Evolutionary conservation across 2,888 invertebrate species (phyloP).

Genomic region (Myathropa florea): DNA sequence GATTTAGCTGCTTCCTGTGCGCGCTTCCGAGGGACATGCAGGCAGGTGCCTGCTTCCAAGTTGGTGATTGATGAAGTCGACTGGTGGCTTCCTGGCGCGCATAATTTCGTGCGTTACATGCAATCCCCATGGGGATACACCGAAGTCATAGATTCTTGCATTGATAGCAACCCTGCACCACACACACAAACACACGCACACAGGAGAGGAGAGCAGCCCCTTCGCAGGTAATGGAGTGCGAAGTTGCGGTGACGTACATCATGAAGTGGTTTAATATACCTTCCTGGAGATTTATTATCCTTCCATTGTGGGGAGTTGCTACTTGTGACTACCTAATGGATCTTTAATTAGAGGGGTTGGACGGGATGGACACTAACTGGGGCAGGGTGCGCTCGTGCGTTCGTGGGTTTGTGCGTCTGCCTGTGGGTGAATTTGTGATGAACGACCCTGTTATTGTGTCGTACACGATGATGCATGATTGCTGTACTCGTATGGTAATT

Average conservation of each 20-base stretch:
- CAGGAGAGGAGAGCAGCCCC: too few species aligned
- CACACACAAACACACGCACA: too few species aligned
- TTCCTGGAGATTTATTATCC: slow-evolving; percentile 62
- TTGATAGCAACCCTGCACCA: slow-evolving; percentile 26
- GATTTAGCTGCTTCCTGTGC: slow-evolving; percentile 22
- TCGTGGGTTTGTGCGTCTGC: neutral
- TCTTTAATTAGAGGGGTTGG: slow-evolving; percentile 65
- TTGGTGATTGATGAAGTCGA: slow-evolving; percentile 65
- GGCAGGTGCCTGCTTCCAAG: slow-evolving; percentile 34
- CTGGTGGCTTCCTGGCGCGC: slow-evolving; percentile 59
- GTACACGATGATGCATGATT: slow-evolving; percentile 40
- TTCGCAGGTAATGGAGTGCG: slow-evolving; percentile 38
- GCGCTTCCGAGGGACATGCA: neutral
- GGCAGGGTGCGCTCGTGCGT: neutral
- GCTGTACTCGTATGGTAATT: slow-evolving; percentile 17
- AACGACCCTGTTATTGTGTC: slow-evolving; percentile 12
- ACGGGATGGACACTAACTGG: neutral
- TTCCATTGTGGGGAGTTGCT: slow-evolving; percentile 29
- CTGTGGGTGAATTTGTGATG: slow-evolving; percentile 27
- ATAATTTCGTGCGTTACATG: slow-evolving; percentile 66
- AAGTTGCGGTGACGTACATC: slow-evolving; percentile 62
- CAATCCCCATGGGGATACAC: slow-evolving; percentile 34
- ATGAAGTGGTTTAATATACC: slow-evolving; percentile 69
- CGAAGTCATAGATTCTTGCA: slow-evolving; percentile 46
- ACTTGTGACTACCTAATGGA: slow-evolving; percentile 65